phyloP scores from a whole-genome alignment of 1,140 invertebrate genomes.

The Dinothrombium tinctorium region DNA sequence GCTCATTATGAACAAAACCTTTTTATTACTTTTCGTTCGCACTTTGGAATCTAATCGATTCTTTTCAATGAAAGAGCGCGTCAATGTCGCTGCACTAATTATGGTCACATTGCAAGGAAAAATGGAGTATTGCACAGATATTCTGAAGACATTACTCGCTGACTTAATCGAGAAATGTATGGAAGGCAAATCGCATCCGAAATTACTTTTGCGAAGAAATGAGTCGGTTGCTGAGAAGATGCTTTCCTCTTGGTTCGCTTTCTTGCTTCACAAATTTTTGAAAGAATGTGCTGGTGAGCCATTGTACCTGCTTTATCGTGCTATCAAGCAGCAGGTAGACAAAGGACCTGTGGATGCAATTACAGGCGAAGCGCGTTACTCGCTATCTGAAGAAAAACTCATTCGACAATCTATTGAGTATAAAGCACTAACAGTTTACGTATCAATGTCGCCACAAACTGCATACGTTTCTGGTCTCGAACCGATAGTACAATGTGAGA shows the following conservation, averaged over 20 bases:
- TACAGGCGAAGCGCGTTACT: slow-evolving; percentile 90
- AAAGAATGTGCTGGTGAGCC: slow-evolving; percentile 89
- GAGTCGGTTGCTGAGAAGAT: slow-evolving; percentile 99
- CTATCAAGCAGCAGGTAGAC: slow-evolving; percentile 97
- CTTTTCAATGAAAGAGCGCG: slow-evolving; percentile 65
- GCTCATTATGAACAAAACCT: slow-evolving; percentile 92
- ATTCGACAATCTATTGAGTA: slow-evolving; percentile 93
- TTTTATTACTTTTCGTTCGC: slow-evolving; percentile 81
- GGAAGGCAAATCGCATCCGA: slow-evolving; percentile 93
- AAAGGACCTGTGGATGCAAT: slow-evolving; percentile 95
- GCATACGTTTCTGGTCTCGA: slow-evolving; percentile 54
- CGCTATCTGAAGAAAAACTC: slow-evolving; percentile 90
- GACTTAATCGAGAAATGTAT: slow-evolving; percentile 97
- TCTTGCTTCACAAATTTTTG: slow-evolving; percentile 88
- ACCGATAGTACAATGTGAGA: slow-evolving; percentile 28
- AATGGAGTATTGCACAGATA: slow-evolving; percentile 98
- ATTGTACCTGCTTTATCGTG: slow-evolving; percentile 87
- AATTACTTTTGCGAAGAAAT: slow-evolving; percentile 70
- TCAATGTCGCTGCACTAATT: slow-evolving; percentile 93
- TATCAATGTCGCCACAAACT: slow-evolving; percentile 27
- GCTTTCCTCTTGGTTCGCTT: slow-evolving; percentile 96
- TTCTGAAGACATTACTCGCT: slow-evolving; percentile 81
- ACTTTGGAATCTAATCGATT: slow-evolving; percentile 90
- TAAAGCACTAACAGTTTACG: slow-evolving; percentile 76
- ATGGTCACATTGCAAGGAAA: slow-evolving; percentile 97